Evolutionary conservation across 2,113 vertebrate species (phyloP), one percentile per base, ranked within the genome.

Genomic region (Apeltes quadracus): DNA sequence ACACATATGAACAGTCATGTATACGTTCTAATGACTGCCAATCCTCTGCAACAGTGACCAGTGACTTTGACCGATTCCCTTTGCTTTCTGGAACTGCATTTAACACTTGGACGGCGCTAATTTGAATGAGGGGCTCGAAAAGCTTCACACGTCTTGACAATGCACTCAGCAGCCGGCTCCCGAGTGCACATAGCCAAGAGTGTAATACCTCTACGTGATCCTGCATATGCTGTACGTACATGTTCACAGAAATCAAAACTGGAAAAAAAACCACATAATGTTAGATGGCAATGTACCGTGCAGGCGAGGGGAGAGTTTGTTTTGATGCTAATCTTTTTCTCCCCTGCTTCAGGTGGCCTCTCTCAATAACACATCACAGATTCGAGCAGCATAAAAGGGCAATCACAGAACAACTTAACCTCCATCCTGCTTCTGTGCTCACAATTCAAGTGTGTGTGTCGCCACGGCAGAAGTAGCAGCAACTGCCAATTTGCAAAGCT

Each of bases 401-500:
- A 89, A 90, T 91, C 91, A 88, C 83, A 82, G 73, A 85, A 86
- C 89, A 85, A 86, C 89, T 91, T 85, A 89, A 89, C 87, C 84
- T 90, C 87, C 13, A 53, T 84, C 78, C 86, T 59, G 72, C 76
- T 63, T 79, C 81, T 79, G 70, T 64, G 68, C 79, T 78, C 81
- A 72, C 79, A 79, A 69, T 67, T 76, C 29, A 62, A 27, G 78
- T 15, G 72, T 1, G 25, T 50, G 74, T 69, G 81, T 82, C 71
- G 57, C 82, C 84, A 63, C 80, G 74, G 76, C 5, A 76, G 66
- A 75, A 84, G 81, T 73, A 79, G 74, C 86, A 81, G 76, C 81
- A 87, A 88, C 83, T 84, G 84, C 83, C 87, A 86, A 85, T 88
- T 91, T 86, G 85, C 88, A 83, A 79, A 82, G 88, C 91, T 84